phyloP scores from a whole-genome alignment of 2,113 vertebrate species.

The Sorex fumeus region DNA sequence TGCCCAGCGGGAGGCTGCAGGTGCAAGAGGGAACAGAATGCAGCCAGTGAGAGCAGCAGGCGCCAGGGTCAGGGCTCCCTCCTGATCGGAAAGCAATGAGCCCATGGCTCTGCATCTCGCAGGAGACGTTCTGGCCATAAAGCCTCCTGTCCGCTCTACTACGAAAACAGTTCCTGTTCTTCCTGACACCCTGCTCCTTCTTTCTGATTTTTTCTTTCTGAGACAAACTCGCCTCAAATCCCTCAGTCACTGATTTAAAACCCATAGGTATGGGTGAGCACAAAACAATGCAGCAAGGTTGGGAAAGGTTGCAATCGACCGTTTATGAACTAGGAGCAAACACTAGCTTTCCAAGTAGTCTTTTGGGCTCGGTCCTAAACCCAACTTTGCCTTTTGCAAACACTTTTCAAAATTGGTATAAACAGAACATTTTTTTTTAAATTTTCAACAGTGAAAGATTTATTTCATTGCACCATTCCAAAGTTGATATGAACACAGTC shows the following conservation, averaged over 20 bases:
- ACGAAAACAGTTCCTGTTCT: constrained; percentile 24
- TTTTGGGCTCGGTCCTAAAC: constrained; percentile 37
- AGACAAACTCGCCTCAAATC: constrained; percentile 60
- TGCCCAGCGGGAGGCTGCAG: constrained; percentile 96
- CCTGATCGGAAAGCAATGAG: constrained; percentile 54
- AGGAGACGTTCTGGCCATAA: constrained; percentile 20
- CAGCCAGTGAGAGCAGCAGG: constrained; percentile 67
- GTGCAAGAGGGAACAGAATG: constrained; percentile 74
- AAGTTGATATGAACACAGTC: neutral
- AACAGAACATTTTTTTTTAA: neutral
- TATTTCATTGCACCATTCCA: constrained; percentile 35
- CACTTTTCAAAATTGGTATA: constrained; percentile 32
- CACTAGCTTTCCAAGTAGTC: neutral
- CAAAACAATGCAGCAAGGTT: constrained; percentile 58
- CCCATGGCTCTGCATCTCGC: constrained; percentile 42
- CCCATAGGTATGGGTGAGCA: constrained; percentile 56
- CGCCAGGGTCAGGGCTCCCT: constrained; percentile 46
- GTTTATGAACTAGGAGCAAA: constrained; percentile 25
- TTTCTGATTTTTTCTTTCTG: constrained; percentile 73
- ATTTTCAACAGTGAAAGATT: constrained; percentile 12
- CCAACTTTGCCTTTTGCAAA: constrained; percentile 27
- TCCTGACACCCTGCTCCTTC: neutral
- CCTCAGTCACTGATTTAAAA: constrained; percentile 65
- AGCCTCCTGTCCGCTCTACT: constrained; percentile 38
- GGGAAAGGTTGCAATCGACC: constrained; percentile 60